Base-by-base conservation (phyloP, 2,797 vertebrate genomes). In the Chloroceryle amazona region DNA sequence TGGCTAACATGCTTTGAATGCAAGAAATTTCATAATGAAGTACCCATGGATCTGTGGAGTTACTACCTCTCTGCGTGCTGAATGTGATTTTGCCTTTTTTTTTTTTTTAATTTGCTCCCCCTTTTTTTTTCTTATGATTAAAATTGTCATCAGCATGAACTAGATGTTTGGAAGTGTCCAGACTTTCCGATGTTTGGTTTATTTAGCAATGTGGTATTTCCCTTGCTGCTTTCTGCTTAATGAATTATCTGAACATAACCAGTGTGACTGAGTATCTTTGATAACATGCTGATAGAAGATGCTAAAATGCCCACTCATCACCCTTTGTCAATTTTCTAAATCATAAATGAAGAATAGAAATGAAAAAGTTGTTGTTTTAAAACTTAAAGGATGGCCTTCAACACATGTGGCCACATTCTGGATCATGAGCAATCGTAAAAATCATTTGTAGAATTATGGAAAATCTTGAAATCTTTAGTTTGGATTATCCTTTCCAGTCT, bases 121-220 rank as follows among this genome's bases (percentile, higher is more conserved):
- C 13, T 20, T 44, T 91, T 78, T 23, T n/a, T 16, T 72, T 4
- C 6, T 84, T 93, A 39, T 26, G 33, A 51, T 90, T 91, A 63
- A 17, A 76, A 18, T 44, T 57, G 28, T 89, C 86, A 72, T 54
- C 61, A 29, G 37, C 51, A 76, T 31, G 79, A 81, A 75, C 13
- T 41, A 66, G 39, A 22, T 72, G n/a, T 66, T 84, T 91, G 76
- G 80, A 83, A 95, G 73, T 35, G 47, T 57, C 60, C 82, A 84
- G 44, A 52, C 66, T 93, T 96, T 89, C 87, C 76, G 60, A 6
- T 55, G 47, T 66, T 89, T 67, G 41, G 9, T 33, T 95, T 92
- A 63, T 80, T 89, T 89, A 85, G 37, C 33, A 81, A 23, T 18
- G 13, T 33, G 87, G 85, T 78, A 78, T 95, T 97, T 90, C 93